Evolutionary conservation across 2,888 invertebrate species (phyloP).

Genomic region (Platerodrilus igneus): DNA sequence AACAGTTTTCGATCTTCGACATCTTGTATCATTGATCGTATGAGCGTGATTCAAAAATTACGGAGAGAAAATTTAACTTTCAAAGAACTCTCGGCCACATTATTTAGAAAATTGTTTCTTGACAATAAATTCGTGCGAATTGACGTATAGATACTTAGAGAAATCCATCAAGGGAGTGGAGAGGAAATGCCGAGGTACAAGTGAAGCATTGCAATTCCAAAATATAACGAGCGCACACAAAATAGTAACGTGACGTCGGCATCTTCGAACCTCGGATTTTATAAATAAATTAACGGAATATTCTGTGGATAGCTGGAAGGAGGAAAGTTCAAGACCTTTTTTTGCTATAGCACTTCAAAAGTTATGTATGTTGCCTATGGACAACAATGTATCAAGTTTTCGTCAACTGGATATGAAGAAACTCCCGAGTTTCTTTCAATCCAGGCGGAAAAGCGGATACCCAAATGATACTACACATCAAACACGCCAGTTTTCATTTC

Average conservation of each 20-base stretch:
- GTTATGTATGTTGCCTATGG: conserved; percentile 2
- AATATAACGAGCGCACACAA: neutral
- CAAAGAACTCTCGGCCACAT: neutral
- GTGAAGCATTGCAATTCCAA: conserved; percentile 2
- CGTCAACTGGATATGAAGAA: neutral
- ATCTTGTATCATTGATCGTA: neutral
- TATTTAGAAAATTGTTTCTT: conserved; percentile 1
- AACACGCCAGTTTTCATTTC: neutral
- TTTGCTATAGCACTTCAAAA: conserved; percentile 3
- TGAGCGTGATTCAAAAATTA: conserved; percentile 1
- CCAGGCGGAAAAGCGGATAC: neutral
- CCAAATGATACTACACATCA: conserved; percentile 1
- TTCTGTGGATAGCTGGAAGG: conserved; percentile 2
- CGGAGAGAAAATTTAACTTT: conserved; percentile 5
- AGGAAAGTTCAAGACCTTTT: neutral
- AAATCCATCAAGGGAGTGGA: conserved; percentile 1
- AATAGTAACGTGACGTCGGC: conserved; percentile 4
- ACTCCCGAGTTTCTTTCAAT: neutral
- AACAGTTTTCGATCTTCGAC: neutral
- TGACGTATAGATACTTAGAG: neutral
- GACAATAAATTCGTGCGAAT: too few species aligned
- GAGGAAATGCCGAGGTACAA: neutral
- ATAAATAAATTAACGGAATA: conserved; percentile 4
- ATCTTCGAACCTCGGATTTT: neutral
- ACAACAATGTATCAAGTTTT: neutral